Evolutionary conservation across 2,113 vertebrate genomes (phyloP), one percentile per base, ranked within the genome.

Genomic region (Fregetta grallaria): DNA sequence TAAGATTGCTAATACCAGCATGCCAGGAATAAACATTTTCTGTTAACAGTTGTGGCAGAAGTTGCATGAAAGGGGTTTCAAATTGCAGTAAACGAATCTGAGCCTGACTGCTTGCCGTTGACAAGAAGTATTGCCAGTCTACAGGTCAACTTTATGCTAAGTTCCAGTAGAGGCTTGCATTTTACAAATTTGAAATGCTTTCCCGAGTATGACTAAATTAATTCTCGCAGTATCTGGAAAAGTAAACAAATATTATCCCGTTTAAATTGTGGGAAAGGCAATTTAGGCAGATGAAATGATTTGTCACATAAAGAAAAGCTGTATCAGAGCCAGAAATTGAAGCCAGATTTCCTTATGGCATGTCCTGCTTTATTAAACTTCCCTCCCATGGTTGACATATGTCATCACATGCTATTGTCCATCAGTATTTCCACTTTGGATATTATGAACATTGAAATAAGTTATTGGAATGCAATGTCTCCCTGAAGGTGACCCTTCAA

Each of bases 181-280:
- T 88, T 90, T 62, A 74, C 5, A 3, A 77, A 83, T 76, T 42
- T 77, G 8, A 94, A 92, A 86, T 68, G 9, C 40, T 81, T 89
- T 89, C 40, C 67, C 47, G 78, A 78, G 30, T 56, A 56, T 44
- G 30, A 86, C 80, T 71, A 90, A 88, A 84, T 71, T 52, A 92
- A 53, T 90, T 63, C 40, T 92, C 62, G 49, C 70, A 72, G 56
- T 68, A 61, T 86, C 68, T 84, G 38, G 80, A 86, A 96, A 92
- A 80, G 56, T 72, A 84, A 93, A 89, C 72, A 80, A 75, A 73
- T 72, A 71, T 10, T 82, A 62, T 78, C 53, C 52, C 32, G 50
- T 92, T 94, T 92, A 92, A 92, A 68, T 34, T 58, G 77, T 78
- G 83, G 62, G 84, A 87, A 96, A 93, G 88, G 45, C 88, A 90